Evolutionary conservation across 2,113 vertebrate species (phyloP), one percentile per base, ranked within the genome.

Genomic region (Perca flavescens): DNA sequence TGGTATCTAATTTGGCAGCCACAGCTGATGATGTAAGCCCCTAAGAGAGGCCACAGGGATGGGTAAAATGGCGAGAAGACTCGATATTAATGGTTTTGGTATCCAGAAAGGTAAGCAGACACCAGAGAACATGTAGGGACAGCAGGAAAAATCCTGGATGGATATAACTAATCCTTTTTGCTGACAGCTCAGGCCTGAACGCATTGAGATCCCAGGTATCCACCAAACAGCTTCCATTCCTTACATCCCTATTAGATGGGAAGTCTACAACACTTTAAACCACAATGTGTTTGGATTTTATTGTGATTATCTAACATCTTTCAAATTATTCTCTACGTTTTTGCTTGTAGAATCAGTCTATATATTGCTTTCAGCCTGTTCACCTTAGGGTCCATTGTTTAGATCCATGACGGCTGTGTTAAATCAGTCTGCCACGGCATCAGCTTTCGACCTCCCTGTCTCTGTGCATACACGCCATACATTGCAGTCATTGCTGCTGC

Each of bases 1-100:
- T 62, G 36, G 36, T 57, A 80, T 83, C 85, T 87, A 64, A 74
- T 47, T 64, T 81, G 68, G 73, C 86, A 74, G 63, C 40, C 19
- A 5, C 19, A 40, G 65, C 25, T 80, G 71, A 76, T 61, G 47
- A 83, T 67, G 47, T 50, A 54, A 56, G 66, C 31, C 75, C 72
- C 28, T 31, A 64, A 62, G 77, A 73, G 67, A 58, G 34, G 54
- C 77, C 62, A 79, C 4, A 5, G 47, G 80, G 49, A 83, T 61
- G 53, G 46, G 54, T 25, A 66, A 50, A 46, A 62, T 64, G 53
- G 54, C 21, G 63, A 50, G 47, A 56, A 60, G n/a, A 79, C 54
- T 60, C 53, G n/a, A 52, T 53, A 76, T 62, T 67, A 67, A 83
- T 68, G 60, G 43, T 43, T 72, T 74, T 25, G 22, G 74, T 34